These are phyloP conservation scores for Eucera pruinosa DNA, from an alignment of 2,888 invertebrate species.

Conservation along the genomic window DNA sequence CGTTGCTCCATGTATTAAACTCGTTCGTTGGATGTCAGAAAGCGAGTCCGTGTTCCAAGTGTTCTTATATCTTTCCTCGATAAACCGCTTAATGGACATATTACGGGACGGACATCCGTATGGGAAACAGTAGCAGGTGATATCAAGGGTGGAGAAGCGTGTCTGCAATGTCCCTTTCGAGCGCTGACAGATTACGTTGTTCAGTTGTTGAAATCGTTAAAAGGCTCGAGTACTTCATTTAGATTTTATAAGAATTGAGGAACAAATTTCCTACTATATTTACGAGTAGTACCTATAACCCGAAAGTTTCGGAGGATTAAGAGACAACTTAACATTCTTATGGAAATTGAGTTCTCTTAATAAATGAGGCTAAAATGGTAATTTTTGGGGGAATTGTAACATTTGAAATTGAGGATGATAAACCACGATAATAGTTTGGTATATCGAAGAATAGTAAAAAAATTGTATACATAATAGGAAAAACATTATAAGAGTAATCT, in stretches of 20 bases:
- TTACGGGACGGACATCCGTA: slow-evolving; percentile 26
- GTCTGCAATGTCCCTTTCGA: not conserved
- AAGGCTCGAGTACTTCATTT: not conserved
- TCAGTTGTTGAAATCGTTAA: not conserved
- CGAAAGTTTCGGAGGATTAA: no score
- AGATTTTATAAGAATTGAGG: not conserved
- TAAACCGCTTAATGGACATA: slow-evolving; percentile 59
- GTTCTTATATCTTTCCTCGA: slow-evolving; percentile 41
- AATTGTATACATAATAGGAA: no score
- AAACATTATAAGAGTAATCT: no score
- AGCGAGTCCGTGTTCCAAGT: slow-evolving; percentile 22
- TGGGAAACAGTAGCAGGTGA: slow-evolving; percentile 31
- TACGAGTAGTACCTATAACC: no score
- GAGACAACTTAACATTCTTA: no score
- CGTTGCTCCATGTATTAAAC: slow-evolving; percentile 28
- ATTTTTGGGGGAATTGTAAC: no score
- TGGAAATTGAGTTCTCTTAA: no score
- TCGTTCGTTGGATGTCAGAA: slow-evolving; percentile 22
- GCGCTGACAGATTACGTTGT: not conserved
- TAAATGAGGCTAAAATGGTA: no score
- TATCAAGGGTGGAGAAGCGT: slow-evolving; percentile 5
- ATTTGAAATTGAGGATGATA: no score
- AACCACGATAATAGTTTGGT: no score
- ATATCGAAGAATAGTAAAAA: no score
- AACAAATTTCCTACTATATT: no score